Percentiles rank a stretch among this genome's conserved stretches.
Evolutionary conservation across 2,888 invertebrate genomes (phyloP).

Genomic region (Erebia epiphron): DNA sequence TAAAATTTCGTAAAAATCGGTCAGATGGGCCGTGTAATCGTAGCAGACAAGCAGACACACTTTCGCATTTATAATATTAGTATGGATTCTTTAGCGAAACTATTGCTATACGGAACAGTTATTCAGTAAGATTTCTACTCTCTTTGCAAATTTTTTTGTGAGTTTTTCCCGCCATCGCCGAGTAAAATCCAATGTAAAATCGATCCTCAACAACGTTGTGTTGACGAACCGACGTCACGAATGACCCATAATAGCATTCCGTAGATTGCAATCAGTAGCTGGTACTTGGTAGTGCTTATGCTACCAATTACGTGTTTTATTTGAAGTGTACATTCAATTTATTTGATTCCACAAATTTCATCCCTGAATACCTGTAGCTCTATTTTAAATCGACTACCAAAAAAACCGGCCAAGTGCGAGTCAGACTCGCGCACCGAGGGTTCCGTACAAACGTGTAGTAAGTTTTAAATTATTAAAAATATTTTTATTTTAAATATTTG

Average conservation of each 20-base stretch:
- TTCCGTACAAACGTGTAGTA: too few species aligned
- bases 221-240: conserved; percentile 7
- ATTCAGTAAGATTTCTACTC: background rate
- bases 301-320: conserved; percentile 3
- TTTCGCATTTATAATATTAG: too few species aligned
- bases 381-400: too few species aligned
- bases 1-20: too few species aligned
- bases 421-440: too few species aligned
- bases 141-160: background rate
- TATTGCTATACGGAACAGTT: background rate
- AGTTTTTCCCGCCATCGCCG: background rate
- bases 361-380: too few species aligned
- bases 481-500: too few species aligned
- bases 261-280: conserved; percentile 2
- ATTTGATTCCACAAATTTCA: background rate
- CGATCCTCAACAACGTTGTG: conserved; percentile 2
- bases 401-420: too few species aligned
- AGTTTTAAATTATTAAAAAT: too few species aligned
- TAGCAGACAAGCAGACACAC: too few species aligned
- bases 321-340: background rate
- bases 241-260: conserved; percentile 6
- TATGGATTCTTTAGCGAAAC: too few species aligned
- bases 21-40: too few species aligned
- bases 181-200: background rate
- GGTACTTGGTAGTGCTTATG: background rate